These are phyloP conservation scores for Colostygia pectinataria DNA, from an alignment of 2,888 invertebrate species.

Conservation along the genomic window DNA sequence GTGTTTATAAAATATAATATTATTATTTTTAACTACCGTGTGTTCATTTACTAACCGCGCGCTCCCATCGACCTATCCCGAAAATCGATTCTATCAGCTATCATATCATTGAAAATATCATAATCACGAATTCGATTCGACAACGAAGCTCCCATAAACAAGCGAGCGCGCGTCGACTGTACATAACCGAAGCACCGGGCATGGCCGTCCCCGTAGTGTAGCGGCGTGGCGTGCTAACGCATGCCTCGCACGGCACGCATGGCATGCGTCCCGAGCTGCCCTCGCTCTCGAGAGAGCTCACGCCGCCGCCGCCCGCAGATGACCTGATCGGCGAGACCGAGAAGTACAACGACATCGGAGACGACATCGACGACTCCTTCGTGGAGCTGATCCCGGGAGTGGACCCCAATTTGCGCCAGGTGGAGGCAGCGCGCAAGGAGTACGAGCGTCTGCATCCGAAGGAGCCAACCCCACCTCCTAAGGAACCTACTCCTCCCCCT, in stretches of 20 bases:
- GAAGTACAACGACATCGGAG: slow-evolving; percentile 95
- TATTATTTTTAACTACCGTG: slow-evolving; percentile 79
- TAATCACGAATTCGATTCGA: slow-evolving; percentile 23
- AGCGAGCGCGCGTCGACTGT: slow-evolving; percentile 38
- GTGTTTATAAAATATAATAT: slow-evolving; percentile 83
- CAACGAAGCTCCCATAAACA: neutral
- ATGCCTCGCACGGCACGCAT: slow-evolving; percentile 42
- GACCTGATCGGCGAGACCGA: slow-evolving; percentile 94
- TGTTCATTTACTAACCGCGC: slow-evolving; percentile 75
- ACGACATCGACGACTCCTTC: slow-evolving; percentile 96
- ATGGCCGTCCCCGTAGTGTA: slow-evolving; percentile 45
- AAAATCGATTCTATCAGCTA: slow-evolving; percentile 78
- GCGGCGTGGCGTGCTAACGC: slow-evolving; percentile 52
- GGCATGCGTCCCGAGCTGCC: slow-evolving; percentile 25
- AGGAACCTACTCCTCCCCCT: slow-evolving; percentile 41
- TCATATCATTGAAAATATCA: slow-evolving; percentile 47
- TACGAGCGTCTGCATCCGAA: slow-evolving; percentile 50
- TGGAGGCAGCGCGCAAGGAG: slow-evolving; percentile 56
- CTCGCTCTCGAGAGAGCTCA: slow-evolving; percentile 36
- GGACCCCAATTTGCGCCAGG: slow-evolving; percentile 68
- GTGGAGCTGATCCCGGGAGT: slow-evolving; percentile 89
- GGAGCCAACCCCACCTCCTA: slow-evolving; percentile 38
- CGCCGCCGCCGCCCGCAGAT: slow-evolving; percentile 84
- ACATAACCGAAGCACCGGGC: slow-evolving; percentile 64
- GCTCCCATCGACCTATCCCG: slow-evolving; percentile 52